phyloP scores from a whole-genome alignment of 2,797 vertebrate species.

The Diglossa cyanea region DNA sequence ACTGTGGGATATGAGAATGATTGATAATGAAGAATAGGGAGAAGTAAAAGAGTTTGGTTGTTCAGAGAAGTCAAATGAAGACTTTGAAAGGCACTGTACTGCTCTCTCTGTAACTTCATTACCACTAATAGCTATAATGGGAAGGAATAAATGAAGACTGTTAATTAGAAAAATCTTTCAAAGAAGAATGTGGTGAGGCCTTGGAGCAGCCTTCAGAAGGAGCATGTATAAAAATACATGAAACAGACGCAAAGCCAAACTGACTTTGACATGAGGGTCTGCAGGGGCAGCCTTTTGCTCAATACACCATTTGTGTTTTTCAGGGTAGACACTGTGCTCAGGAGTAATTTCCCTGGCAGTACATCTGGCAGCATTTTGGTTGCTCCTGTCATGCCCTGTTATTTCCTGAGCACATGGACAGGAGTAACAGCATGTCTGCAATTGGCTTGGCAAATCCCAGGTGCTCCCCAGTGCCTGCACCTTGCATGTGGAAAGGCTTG shows the following conservation, averaged over 20 bases:
- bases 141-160: not conserved
- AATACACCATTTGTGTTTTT: not conserved
- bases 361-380: not conserved
- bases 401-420: not conserved
- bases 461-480: not conserved
- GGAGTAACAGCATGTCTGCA: accelerated
- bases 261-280: not conserved
- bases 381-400: accelerated
- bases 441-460: not conserved
- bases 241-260: not conserved
- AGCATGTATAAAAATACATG: not conserved
- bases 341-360: not conserved
- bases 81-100: not conserved
- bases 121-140: not conserved
- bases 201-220: not conserved
- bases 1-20: not conserved
- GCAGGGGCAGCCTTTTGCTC: not conserved
- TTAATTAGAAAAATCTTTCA: not conserved
- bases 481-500: not conserved
- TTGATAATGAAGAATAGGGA: not conserved
- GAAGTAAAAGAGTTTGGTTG: not conserved
- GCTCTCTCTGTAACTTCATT: not conserved
- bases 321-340: not conserved
- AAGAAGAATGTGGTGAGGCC: not conserved
- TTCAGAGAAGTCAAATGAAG: not conserved